Base-by-base conservation (phyloP, 1,140 invertebrate genomes). In the Alviniconcha marisindica region DNA sequence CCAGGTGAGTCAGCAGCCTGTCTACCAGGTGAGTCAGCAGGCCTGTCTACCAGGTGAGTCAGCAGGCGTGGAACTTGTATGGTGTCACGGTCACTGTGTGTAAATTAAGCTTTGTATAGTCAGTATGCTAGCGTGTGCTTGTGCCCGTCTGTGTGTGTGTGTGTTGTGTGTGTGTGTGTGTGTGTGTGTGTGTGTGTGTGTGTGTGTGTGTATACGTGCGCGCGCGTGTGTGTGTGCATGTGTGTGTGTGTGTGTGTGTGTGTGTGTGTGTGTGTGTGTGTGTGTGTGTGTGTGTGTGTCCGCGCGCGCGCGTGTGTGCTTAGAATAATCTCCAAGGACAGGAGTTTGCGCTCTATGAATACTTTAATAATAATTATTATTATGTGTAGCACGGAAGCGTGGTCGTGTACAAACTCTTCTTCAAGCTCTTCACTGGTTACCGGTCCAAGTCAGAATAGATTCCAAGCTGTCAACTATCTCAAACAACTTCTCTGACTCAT, bases 161-260 rank as follows among this genome's bases (percentile, higher is more conserved):
- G 60, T 66, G 60, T 66, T n/a, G 66, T 36, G 31, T 71, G 66
- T 71, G 66, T 71, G 66, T 71, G 66, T 71, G 66, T 71, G 66
- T 71, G 66, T 71, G 66, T 71, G 66, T 71, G 66, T 71, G 66
- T 36, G 66, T 38, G 66, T 4, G 66, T 36, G 12, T 36, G 66
- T 36, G 3, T 36, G 66, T 28, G 66, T 36, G 5, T 15, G 31
- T 71, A 15, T 4, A 1, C 18, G 66, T 1, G 31, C 4, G 38
- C 24, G 66, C 21, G 18, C n/a, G 28, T 33, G 12, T 38, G 31
- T 40, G 12, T 71, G 66, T 24, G 38, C 12, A 4, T 0, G 31
- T 28, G 31, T 38, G 12, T 38, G 31, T 7, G 24, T 38, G 38
- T 10, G 12, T 33, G 38, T 15, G 31, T 15, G 31, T 24, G 24